Evolutionary conservation across 2,888 invertebrate species (phyloP), one percentile per base, ranked within the genome.

Genomic region (Lasioglossum malachurum): DNA sequence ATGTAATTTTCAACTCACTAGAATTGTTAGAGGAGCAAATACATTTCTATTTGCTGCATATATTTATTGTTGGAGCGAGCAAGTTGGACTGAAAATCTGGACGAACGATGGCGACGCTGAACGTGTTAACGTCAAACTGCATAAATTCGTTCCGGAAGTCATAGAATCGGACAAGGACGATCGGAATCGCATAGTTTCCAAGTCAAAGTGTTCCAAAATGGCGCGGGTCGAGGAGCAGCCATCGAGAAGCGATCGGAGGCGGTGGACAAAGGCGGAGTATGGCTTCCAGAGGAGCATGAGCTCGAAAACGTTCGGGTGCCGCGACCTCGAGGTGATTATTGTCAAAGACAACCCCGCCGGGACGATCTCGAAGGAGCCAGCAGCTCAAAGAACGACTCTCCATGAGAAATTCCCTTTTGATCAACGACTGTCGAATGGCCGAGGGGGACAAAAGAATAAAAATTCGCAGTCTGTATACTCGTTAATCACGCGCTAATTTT

Each of bases 351-450:
- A 90, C 64, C 74, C n/a, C 53, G 75, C 23, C 80, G 46, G 69
- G 75, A 72, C 82, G 82, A 80, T 23, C 88, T 80, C 84, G 69
- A 80, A 84, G 88, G 81, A 83, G 73, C 80, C 77, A 76, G 27
- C 14, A 41, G 80, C 75, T 87, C 83, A 88, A 90, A 88, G 88
- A 69, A 71, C 53, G 67, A 10, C 57, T 27, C 69, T 80, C 44
- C 72, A 78, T 35, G 75, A 75, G 78, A 71, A 85, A 84, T 83
- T 87, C 74, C 75, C 82, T 87, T 90, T 84, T 88, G 88, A 89
- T 86, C 88, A 82, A 69, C 82, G 75, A 74, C 72, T 67, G 83
- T 80, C 89, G 69, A 88, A 88, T 88, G 89, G 82, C 46, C 72
- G 27, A 72, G n/a, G 38, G 77, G 72, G n/a, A 46, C 27, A 7